These are phyloP conservation scores for Hexactinellida sp. DNA, from an alignment of 37 sponge, comb jelly and placozoan species.

Conservation along the genomic window DNA sequence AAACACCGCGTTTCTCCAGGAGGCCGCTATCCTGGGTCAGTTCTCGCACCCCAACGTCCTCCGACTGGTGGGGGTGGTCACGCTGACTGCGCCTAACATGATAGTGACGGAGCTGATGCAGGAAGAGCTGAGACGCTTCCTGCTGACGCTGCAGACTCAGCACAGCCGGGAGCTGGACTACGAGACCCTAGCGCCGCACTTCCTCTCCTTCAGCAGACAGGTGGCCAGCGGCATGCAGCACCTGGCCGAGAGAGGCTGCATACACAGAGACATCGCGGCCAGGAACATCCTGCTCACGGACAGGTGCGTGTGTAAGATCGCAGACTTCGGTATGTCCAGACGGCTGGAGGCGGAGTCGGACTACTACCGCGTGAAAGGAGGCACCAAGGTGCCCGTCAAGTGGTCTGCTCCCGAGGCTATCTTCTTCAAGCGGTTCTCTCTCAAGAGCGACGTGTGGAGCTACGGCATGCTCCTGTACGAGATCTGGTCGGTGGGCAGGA, in stretches of 20 bases:
- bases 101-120: constrained; percentile 11
- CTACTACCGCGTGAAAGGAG: background rate
- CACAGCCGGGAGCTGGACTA: background rate
- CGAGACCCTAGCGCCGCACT: background rate
- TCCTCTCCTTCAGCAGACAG: constrained; percentile 34
- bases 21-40: background rate
- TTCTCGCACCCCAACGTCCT: background rate
- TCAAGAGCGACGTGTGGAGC: background rate
- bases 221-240: constrained; percentile 47
- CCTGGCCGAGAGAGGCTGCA: constrained; percentile 31
- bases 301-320: constrained; percentile 38
- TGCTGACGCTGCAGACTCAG: background rate
- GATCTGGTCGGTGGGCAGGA: constrained; percentile 10
- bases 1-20: constrained; percentile 1
- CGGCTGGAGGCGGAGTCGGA: background rate
- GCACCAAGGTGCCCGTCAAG: background rate
- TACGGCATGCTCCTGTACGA: constrained; percentile 14
- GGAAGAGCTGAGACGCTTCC: background rate
- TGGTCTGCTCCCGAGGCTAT: constrained; percentile 13
- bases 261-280: constrained; percentile 57
- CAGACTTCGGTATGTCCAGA: background rate
- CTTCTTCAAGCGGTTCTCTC: background rate
- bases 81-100: constrained; percentile 1
- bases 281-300: constrained; percentile 47
- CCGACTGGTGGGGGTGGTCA: background rate